Percentiles rank a stretch among this genome's conserved stretches.
These are phyloP conservation scores for Ornithoptera priamus DNA, from an alignment of 2,888 invertebrate species.

Conservation along the genomic window DNA sequence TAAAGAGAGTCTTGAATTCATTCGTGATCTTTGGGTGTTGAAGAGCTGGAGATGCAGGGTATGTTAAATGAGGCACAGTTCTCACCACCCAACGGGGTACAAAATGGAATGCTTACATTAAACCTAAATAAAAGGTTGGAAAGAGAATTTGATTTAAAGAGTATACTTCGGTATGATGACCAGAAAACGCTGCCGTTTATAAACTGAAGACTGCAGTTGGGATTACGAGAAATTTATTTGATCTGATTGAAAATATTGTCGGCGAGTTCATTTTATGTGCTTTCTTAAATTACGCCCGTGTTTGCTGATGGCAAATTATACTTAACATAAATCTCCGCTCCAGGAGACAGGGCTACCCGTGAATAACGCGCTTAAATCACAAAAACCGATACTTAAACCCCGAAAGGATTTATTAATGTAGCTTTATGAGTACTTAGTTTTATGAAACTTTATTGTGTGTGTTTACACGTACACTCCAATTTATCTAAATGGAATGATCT, in stretches of 20 bases:
- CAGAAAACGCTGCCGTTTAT: constrained; percentile 33
- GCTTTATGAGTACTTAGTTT: constrained; percentile 16
- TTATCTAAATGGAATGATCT: no score
- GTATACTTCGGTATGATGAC: no score
- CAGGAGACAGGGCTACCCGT: constrained; percentile 21
- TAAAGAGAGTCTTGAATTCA: no score
- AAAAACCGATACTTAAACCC: constrained; percentile 17
- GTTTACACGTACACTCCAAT: no score
- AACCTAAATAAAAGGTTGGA: no score
- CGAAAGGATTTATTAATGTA: constrained; percentile 20
- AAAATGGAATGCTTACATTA: no score
- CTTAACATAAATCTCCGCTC: constrained; percentile 45
- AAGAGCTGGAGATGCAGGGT: no score
- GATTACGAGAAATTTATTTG: constrained; percentile 62
- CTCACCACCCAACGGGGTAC: no score
- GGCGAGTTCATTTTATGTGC: constrained; percentile 58
- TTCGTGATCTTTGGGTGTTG: no score
- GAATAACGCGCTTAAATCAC: constrained; percentile 20
- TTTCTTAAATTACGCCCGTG: constrained; percentile 54
- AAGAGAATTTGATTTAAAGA: no score
- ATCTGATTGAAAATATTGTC: constrained; percentile 65
- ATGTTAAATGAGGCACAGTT: no score
- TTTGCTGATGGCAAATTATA: constrained; percentile 51
- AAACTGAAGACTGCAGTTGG: constrained; percentile 36
- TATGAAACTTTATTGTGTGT: background rate